A percentile compares a stretch with the other conserved stretches of the same genome.
phyloP scores from a whole-genome alignment of 2,113 vertebrate species.

The Speoplatyrhinus poulsoni region DNA sequence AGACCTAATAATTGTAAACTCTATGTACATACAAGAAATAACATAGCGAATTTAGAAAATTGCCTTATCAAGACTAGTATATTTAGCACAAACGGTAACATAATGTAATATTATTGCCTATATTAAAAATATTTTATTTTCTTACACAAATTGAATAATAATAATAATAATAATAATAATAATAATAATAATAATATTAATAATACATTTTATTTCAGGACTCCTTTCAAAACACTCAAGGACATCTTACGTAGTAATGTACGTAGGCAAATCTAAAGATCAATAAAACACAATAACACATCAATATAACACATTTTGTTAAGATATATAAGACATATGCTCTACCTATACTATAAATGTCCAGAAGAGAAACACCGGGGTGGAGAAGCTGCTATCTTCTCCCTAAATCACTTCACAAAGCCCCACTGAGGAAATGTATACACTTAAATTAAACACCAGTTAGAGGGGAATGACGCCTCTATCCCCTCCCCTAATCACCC shows the following conservation, averaged over 20 bases:
- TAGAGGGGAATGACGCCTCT: constrained; percentile 20
- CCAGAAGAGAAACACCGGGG: constrained; percentile 12
- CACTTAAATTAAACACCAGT: constrained; percentile 49
- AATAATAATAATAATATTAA: no score
- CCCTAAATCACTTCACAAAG: constrained; percentile 55
- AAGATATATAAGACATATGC: no score
- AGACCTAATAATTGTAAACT: not conserved
- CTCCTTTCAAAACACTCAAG: no score
- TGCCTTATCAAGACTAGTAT: no score
- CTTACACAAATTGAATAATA: not conserved
- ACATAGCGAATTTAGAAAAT: not conserved
- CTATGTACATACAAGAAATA: not conserved
- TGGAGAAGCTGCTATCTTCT: constrained; percentile 41
- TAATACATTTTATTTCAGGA: no score
- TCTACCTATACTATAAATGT: not conserved
- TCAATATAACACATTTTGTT: no score
- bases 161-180: no score
- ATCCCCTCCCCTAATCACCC: not conserved
- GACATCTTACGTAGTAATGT: no score
- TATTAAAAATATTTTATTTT: constrained; percentile 7
- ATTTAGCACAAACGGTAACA: no score
- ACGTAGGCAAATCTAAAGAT: no score
- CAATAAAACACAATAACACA: no score
- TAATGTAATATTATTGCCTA: no score
- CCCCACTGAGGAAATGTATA: constrained; percentile 45